Evolutionary conservation across 2,113 vertebrate genomes (phyloP).

Genomic region (Seriola dumerili): DNA sequence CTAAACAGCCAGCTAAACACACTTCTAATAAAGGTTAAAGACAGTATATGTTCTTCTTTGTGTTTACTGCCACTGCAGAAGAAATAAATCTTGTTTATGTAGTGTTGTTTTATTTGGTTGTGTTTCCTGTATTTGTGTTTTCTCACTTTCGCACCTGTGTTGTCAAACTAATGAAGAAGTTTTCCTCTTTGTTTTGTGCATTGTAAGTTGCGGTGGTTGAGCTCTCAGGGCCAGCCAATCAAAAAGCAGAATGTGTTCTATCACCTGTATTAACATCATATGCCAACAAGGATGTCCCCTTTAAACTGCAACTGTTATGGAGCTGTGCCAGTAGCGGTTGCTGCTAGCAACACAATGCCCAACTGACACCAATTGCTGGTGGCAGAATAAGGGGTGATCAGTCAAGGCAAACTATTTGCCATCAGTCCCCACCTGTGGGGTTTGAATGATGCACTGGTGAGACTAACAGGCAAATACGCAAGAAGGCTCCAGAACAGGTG

Average conservation of each 20-base stretch:
- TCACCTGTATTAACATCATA: background rate
- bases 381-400: background rate
- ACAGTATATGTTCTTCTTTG: background rate
- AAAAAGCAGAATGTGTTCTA: background rate
- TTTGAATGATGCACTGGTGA: background rate
- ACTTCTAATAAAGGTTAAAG: no score
- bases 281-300: background rate
- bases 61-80: background rate
- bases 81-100: background rate
- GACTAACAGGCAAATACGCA: background rate
- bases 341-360: background rate
- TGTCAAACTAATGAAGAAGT: background rate
- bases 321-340: background rate
- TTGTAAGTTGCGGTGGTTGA: background rate
- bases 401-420: background rate
- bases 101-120: background rate
- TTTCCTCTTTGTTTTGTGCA: background rate
- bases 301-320: background rate
- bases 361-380: background rate
- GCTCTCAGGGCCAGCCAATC: background rate
- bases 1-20: no score
- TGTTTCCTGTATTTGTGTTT: background rate
- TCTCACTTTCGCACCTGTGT: background rate
- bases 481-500: background rate
- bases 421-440: background rate